Evolutionary conservation across 2,113 vertebrate genomes (phyloP).

Genomic region (Microcebus murinus): DNA sequence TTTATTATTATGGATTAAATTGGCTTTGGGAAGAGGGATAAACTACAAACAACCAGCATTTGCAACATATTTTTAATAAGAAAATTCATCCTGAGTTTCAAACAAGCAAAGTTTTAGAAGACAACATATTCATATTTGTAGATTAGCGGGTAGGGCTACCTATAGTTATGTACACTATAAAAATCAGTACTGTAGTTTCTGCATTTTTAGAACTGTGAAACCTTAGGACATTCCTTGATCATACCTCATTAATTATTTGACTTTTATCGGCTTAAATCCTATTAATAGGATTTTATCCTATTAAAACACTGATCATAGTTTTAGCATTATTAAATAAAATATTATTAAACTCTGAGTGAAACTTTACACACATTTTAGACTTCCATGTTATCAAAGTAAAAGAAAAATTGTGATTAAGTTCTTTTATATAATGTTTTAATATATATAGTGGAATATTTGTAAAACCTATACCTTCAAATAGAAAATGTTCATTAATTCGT

Average conservation of each 20-base stretch:
- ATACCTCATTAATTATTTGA: not conserved
- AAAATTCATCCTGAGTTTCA: slow-evolving; percentile 36
- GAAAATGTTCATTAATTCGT: not conserved
- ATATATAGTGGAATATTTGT: not conserved
- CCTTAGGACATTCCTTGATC: not conserved
- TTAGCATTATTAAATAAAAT: slow-evolving; percentile 13
- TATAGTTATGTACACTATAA: not conserved
- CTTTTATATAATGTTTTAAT: slow-evolving; percentile 13
- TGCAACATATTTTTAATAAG: not conserved
- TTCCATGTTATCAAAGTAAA: not conserved
- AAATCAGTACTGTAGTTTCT: not conserved
- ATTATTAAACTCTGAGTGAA: slow-evolving; percentile 4
- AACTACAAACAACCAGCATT: not conserved
- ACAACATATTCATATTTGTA: slow-evolving; percentile 15
- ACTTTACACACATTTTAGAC: not conserved
- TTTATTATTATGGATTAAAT: not conserved
- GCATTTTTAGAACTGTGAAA: not conserved
- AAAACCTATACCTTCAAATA: not conserved
- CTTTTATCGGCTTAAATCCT: not conserved
- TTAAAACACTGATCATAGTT: not conserved
- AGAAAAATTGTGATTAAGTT: not conserved
- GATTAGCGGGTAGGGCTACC: not conserved
- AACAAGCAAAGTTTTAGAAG: slow-evolving; percentile 16
- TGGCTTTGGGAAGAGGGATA: slow-evolving; percentile 1
- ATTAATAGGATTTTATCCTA: not conserved